These are phyloP conservation scores for Rapana venosa DNA, from an alignment of 2,888 invertebrate genomes.

Conservation along the genomic window DNA sequence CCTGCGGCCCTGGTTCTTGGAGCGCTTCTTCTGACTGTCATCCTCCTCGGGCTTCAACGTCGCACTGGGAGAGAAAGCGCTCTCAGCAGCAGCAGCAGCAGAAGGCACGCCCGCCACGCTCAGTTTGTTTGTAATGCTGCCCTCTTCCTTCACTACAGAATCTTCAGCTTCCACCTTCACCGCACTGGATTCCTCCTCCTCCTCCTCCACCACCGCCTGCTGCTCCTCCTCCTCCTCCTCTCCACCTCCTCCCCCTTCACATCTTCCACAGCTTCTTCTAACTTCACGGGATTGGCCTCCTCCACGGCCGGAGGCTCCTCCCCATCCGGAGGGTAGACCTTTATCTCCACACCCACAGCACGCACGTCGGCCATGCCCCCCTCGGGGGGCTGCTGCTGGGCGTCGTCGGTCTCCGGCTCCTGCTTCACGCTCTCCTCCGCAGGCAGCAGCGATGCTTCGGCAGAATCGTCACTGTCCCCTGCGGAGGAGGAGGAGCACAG, in stretches of 20 bases:
- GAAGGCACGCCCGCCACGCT: neutral
- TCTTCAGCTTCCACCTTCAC: neutral
- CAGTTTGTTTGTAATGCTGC: neutral
- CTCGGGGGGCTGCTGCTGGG: neutral
- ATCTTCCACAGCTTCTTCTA: neutral
- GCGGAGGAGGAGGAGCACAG: slow-evolving; percentile 20
- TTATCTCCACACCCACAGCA: slow-evolving; percentile 10
- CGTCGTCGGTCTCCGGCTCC: neutral
- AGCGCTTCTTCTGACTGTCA: neutral
- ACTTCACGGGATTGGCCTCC: neutral
- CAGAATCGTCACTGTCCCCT: slow-evolving; percentile 47
- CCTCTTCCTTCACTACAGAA: neutral
- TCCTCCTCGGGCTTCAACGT: slow-evolving; percentile 12
- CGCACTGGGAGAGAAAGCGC: neutral
- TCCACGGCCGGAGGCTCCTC: neutral
- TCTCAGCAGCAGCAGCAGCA: neutral
- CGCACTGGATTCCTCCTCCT: neutral
- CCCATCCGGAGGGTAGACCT: neutral
- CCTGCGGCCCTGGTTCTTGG: slow-evolving; percentile 16
- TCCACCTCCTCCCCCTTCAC: neutral
- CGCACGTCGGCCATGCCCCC: neutral
- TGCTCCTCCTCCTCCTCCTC: neutral
- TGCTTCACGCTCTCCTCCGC: neutral
- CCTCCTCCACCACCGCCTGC: neutral
- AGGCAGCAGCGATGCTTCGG: neutral